These are phyloP conservation scores for Copidosoma floridanum DNA, from an alignment of 1,140 invertebrate species.

Conservation along the genomic window DNA sequence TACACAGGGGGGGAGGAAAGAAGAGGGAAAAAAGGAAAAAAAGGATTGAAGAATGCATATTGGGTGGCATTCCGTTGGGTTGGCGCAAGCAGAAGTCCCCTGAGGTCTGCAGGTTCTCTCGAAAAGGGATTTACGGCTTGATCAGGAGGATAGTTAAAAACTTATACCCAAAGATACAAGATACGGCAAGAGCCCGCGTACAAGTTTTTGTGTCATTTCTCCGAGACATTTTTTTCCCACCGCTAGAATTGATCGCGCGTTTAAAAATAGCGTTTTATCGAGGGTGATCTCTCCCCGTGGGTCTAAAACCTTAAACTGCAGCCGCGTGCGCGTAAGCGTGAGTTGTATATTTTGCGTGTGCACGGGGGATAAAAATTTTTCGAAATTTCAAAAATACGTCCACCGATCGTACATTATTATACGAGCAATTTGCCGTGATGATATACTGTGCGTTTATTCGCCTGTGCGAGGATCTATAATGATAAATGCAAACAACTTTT, in stretches of 20 bases:
- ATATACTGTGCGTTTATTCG: not conserved
- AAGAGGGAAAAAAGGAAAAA: conserved; percentile 4
- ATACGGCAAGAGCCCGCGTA: not conserved
- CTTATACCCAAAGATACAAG: conserved; percentile 5
- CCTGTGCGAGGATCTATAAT: too few relatives aligned
- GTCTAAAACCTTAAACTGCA: too few relatives aligned
- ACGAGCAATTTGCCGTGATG: not conserved
- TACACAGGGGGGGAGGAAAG: not conserved
- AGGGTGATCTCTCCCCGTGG: too few relatives aligned
- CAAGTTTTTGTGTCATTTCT: conserved; percentile 6
- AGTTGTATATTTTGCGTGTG: too few relatives aligned
- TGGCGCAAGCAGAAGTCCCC: conserved; percentile 4
- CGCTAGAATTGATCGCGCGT: not conserved
- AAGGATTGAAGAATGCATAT: conserved; percentile 13
- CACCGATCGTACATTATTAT: too few relatives aligned
- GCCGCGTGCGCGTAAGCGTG: too few relatives aligned
- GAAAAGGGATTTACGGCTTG: conserved; percentile 10
- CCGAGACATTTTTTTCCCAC: not conserved
- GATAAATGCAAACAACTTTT: too few relatives aligned
- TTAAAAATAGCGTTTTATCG: conserved; percentile 7
- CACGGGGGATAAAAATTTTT: not conserved
- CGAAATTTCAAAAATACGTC: not conserved
- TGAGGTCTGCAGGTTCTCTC: not conserved
- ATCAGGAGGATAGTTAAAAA: conserved; percentile 9
- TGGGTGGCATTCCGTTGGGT: conserved; percentile 15